These are phyloP conservation scores for Pyxicephalus adspersus DNA, from an alignment of 2,113 vertebrate genomes.

Conservation along the genomic window DNA sequence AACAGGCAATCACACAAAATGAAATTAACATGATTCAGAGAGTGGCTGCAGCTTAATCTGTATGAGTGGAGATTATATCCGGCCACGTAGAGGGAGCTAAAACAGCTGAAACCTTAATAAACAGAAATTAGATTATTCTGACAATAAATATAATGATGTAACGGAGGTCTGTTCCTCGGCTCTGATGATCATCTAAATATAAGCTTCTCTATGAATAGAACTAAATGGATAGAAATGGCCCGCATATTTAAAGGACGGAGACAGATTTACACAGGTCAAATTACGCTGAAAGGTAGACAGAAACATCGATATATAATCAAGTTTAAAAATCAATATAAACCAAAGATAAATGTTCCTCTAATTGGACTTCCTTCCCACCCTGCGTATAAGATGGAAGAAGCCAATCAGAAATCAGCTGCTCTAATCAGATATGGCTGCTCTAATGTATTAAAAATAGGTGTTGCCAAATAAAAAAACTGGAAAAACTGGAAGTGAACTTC, in stretches of 20 bases:
- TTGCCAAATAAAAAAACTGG: too few species aligned
- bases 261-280: background rate
- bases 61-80: constrained; percentile 7
- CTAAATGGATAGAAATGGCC: background rate
- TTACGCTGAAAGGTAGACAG: background rate
- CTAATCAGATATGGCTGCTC: background rate
- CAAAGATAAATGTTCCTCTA: background rate
- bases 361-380: background rate
- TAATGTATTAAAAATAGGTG: too few species aligned
- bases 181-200: constrained; percentile 22
- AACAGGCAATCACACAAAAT: constrained; percentile 1
- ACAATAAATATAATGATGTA: constrained; percentile 19
- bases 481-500: too few species aligned
- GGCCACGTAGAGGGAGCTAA: background rate
- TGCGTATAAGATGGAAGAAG: background rate
- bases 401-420: background rate
- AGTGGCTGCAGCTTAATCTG: background rate
- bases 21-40: background rate
- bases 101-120: constrained; percentile 22
- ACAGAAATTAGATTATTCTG: constrained; percentile 28
- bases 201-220: constrained; percentile 17
- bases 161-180: constrained; percentile 9
- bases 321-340: constrained; percentile 20
- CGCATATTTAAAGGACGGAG: background rate
- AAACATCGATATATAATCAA: background rate